phyloP scores from a whole-genome alignment of 1,140 invertebrate genomes.

The Druon quercuslanigerum region DNA sequence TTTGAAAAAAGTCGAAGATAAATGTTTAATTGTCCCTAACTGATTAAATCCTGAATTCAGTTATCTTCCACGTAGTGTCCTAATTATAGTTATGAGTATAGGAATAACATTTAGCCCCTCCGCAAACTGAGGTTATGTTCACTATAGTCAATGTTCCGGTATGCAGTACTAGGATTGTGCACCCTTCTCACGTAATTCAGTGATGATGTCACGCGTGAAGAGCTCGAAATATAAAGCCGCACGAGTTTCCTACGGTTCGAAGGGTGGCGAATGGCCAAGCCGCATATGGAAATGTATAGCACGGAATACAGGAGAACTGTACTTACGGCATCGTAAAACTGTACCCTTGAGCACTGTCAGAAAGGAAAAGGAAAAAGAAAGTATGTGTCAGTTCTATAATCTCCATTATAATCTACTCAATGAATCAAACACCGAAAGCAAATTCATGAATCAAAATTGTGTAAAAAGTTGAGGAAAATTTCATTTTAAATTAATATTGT shows the following conservation, averaged over 20 bases:
- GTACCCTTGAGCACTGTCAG: conserved; percentile 18
- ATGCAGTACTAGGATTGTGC: conserved; percentile 53
- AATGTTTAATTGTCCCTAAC: no score
- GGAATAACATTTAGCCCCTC: neutral
- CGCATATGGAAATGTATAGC: conserved; percentile 59
- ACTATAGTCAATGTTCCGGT: conserved; percentile 48
- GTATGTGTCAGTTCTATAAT: conserved; percentile 2
- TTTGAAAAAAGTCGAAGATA: neutral
- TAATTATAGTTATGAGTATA: neutral
- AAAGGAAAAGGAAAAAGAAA: conserved; percentile 30
- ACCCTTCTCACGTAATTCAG: conserved; percentile 72
- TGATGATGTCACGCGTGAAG: conserved; percentile 75
- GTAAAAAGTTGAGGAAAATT: no score
- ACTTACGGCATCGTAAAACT: conserved; percentile 52
- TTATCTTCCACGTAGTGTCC: neutral
- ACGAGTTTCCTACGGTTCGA: conserved; percentile 53
- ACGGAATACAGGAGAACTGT: conserved; percentile 38
- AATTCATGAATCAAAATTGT: no score
- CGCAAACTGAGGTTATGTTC: conserved; percentile 41
- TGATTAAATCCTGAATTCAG: neutral
- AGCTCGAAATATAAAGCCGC: conserved; percentile 72
- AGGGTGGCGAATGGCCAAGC: conserved; percentile 53
- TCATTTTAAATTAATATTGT: no score
- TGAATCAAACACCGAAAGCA: no score
- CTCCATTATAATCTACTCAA: conserved; percentile 1